Evolutionary conservation across 2,888 invertebrate genomes (phyloP).

Genomic region (Trichogramma evanescens): DNA sequence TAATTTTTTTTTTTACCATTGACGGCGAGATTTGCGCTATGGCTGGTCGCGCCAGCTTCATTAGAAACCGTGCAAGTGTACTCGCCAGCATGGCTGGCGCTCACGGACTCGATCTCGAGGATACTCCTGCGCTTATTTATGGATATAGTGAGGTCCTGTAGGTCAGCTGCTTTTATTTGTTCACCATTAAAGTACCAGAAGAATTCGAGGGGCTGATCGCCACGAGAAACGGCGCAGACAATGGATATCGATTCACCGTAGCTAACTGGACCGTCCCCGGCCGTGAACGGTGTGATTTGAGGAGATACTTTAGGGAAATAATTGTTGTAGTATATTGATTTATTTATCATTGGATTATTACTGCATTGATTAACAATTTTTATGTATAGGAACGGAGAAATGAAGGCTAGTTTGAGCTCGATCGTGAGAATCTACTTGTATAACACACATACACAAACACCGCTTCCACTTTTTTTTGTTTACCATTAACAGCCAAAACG

Average conservation of each 20-base stretch:
- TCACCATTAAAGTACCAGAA: slow-evolving; percentile 68
- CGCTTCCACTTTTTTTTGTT: neutral
- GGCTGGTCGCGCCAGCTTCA: slow-evolving; percentile 62
- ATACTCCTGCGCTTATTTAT: slow-evolving; percentile 53
- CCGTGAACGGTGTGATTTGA: slow-evolving; percentile 63
- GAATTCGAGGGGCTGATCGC: slow-evolving; percentile 68
- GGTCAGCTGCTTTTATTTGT: slow-evolving; percentile 42
- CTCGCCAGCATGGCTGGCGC: slow-evolving; percentile 64
- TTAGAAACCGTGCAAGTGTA: slow-evolving; percentile 72
- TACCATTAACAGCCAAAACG: slow-evolving; percentile 68
- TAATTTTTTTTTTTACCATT: slow-evolving; percentile 59
- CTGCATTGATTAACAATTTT: too few relatives aligned
- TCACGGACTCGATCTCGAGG: slow-evolving; percentile 62
- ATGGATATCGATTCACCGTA: slow-evolving; percentile 64
- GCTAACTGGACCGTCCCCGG: slow-evolving; percentile 59
- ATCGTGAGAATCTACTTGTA: too few relatives aligned
- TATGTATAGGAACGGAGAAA: too few relatives aligned
- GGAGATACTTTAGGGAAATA: slow-evolving; percentile 55
- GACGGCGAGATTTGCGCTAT: slow-evolving; percentile 62
- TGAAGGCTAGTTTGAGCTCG: too few relatives aligned
- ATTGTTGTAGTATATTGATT: too few relatives aligned
- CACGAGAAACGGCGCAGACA: slow-evolving; percentile 63
- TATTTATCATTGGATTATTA: too few relatives aligned
- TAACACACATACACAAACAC: too few relatives aligned
- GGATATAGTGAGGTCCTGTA: slow-evolving; percentile 48